Evolutionary conservation across 1,140 invertebrate species (phyloP).

Genomic region (Drosophila ohnishii): DNA sequence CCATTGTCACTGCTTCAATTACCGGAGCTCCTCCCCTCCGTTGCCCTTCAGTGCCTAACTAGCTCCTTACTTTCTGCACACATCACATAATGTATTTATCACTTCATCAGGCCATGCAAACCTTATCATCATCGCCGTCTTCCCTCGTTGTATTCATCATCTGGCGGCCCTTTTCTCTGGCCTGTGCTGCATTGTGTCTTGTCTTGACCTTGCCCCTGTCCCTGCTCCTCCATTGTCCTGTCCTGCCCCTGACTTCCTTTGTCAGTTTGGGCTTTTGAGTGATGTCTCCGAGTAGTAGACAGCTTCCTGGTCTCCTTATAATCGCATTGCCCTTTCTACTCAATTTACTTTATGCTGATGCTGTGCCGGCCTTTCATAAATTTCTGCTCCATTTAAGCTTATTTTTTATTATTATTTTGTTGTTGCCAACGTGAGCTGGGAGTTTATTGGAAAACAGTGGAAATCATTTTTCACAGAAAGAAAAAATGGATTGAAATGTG

Average conservation of each 20-base stretch:
- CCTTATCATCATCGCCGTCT: slow-evolving; percentile 56
- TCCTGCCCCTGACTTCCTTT: slow-evolving; percentile 56
- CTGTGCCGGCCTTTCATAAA: slow-evolving; percentile 53
- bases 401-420: neutral
- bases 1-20: slow-evolving; percentile 62
- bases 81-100: slow-evolving; percentile 77
- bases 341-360: slow-evolving; percentile 59
- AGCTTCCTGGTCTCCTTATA: slow-evolving; percentile 56
- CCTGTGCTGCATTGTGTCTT: slow-evolving; percentile 44
- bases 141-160: slow-evolving; percentile 2
- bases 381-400: slow-evolving; percentile 56
- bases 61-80: slow-evolving; percentile 41
- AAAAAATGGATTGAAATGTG: neutral
- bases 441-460: slow-evolving; percentile 31
- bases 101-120: slow-evolving; percentile 72
- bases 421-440: slow-evolving; percentile 4
- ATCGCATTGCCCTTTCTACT: slow-evolving; percentile 48
- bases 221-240: neutral
- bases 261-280: slow-evolving; percentile 69
- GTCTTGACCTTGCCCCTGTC: slow-evolving; percentile 60
- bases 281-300: slow-evolving; percentile 50
- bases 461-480: neutral
- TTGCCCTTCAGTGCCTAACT: slow-evolving; percentile 8
- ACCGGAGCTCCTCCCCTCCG: slow-evolving; percentile 14
- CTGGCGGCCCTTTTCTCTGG: slow-evolving; percentile 7